phyloP scores from a whole-genome alignment of 2,888 invertebrate genomes.

The Nipponacmea schrenckii region DNA sequence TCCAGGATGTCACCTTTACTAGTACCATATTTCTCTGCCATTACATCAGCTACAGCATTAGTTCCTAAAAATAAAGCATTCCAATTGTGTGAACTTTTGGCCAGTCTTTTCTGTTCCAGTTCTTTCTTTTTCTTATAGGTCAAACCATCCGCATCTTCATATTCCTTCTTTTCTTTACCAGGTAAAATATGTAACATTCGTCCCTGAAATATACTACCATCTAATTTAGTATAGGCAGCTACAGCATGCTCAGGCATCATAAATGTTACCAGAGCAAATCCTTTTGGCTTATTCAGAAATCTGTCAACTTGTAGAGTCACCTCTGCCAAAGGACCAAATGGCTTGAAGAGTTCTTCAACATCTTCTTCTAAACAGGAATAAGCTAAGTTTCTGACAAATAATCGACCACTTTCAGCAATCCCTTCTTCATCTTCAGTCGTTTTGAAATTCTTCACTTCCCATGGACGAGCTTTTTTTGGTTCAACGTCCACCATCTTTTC shows the following conservation, averaged over 20 bases:
- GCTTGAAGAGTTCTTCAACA: constrained; percentile 82
- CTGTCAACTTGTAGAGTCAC: constrained; percentile 89
- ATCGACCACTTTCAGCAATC: constrained; percentile 76
- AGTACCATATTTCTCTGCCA: constrained; percentile 84
- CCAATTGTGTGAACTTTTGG: constrained; percentile 85
- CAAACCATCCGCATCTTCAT: constrained; percentile 46
- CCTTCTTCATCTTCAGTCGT: constrained; percentile 23
- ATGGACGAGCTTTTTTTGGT: constrained; percentile 38
- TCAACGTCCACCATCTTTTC: constrained; percentile 30
- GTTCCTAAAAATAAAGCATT: constrained; percentile 92
- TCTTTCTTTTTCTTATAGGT: constrained; percentile 86
- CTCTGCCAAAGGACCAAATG: constrained; percentile 87
- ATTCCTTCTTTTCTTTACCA: constrained; percentile 75
- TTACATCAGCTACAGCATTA: constrained; percentile 91
- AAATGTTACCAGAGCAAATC: constrained; percentile 92
- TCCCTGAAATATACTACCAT: constrained; percentile 88
- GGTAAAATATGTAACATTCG: constrained; percentile 93
- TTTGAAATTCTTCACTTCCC: constrained; percentile 50
- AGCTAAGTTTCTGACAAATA: constrained; percentile 91
- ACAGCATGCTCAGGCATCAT: constrained; percentile 96
- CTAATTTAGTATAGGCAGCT: constrained; percentile 85
- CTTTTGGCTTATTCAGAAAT: constrained; percentile 84
- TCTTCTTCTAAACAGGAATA: constrained; percentile 89
- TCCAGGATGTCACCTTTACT: constrained; percentile 82
- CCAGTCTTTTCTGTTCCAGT: constrained; percentile 79